These are phyloP conservation scores for Pemphigus obesinymphae DNA, from an alignment of 1,140 invertebrate genomes.

Conservation along the genomic window DNA sequence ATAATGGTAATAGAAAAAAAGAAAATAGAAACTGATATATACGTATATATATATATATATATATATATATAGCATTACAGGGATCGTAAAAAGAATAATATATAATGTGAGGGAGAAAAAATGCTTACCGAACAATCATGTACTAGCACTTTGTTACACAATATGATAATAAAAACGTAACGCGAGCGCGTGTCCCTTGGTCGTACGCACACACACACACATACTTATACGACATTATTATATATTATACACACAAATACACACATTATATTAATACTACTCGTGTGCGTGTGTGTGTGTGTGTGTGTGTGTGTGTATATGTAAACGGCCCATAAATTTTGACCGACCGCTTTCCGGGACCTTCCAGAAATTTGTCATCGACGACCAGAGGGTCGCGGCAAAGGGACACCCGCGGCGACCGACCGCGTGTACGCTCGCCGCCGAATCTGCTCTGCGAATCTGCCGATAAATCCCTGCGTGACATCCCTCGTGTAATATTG, in stretches of 20 bases:
- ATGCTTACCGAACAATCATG: constrained; percentile 26
- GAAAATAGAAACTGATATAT: too few relatives aligned
- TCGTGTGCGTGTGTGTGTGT: background rate
- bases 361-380: constrained; percentile 39
- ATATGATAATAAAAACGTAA: constrained; percentile 35
- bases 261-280: too few relatives aligned
- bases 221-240: background rate
- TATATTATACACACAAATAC: background rate
- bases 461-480: constrained; percentile 33
- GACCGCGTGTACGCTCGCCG: background rate
- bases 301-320: background rate
- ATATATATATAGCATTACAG: too few relatives aligned
- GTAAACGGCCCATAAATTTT: constrained; percentile 39
- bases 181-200: constrained; percentile 8
- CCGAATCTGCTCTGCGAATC: background rate
- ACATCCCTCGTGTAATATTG: background rate
- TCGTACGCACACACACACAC: background rate
- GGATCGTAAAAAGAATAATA: constrained; percentile 20
- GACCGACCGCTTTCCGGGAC: constrained; percentile 21
- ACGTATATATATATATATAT: too few relatives aligned
- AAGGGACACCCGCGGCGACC: constrained; percentile 30
- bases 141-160: constrained; percentile 34
- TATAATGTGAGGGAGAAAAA: background rate
- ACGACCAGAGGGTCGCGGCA: constrained; percentile 18
- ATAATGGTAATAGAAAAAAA: too few relatives aligned